phyloP scores from a whole-genome alignment of 1,140 invertebrate species.

The Leptinotarsa undecemlineata region DNA sequence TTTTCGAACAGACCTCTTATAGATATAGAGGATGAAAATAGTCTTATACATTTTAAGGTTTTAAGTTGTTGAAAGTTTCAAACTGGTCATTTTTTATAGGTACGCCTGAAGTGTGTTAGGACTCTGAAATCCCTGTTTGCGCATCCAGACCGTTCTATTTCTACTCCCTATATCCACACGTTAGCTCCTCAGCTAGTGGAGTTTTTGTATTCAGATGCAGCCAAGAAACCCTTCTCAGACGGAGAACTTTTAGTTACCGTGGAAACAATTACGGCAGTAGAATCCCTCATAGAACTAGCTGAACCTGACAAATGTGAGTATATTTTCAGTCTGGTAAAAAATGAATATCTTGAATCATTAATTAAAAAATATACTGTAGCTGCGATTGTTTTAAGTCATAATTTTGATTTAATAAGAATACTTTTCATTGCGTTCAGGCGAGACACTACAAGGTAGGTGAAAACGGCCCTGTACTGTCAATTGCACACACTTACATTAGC shows the following conservation, averaged over 20 bases:
- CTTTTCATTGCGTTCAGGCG: conserved; percentile 33
- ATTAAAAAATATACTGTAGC: not conserved
- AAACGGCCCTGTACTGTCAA: not conserved
- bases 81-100: conserved; percentile 56
- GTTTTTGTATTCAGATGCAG: conserved; percentile 67
- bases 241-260: conserved; percentile 67
- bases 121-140: conserved; percentile 75
- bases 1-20: too few species aligned
- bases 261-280: conserved; percentile 71
- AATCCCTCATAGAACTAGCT: conserved; percentile 73
- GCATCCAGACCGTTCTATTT: conserved; percentile 69
- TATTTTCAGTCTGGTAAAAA: conserved; percentile 23
- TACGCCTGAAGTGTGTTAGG: conserved; percentile 78
- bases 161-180: conserved; percentile 80
- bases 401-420: not conserved
- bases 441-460: conserved; percentile 48
- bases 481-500: too few species aligned
- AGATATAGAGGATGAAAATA: not conserved
- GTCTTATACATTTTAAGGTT: conserved; percentile 17
- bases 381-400: not conserved
- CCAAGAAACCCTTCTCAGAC: conserved; percentile 63
- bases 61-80: conserved; percentile 17
- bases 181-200: conserved; percentile 76
- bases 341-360: not conserved
- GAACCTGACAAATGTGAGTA: conserved; percentile 78